These are phyloP conservation scores for Cryptoleucopteryx plumbea DNA, from an alignment of 2,113 vertebrate species.

Conservation along the genomic window DNA sequence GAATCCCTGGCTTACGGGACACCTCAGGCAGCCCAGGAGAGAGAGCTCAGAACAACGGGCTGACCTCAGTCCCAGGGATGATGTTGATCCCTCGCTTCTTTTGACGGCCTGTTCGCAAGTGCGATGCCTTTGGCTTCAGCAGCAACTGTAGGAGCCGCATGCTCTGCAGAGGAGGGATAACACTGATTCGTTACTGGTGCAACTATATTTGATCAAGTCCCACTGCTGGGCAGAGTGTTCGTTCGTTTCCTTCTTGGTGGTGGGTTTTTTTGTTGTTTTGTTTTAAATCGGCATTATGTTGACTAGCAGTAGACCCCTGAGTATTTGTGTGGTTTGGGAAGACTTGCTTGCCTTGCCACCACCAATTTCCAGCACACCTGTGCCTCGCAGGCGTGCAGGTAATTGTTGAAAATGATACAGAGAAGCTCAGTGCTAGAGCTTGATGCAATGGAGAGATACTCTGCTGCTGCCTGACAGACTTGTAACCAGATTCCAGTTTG, in stretches of 20 bases:
- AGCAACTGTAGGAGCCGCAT: background rate
- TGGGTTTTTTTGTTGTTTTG: background rate
- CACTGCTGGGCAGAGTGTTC: background rate
- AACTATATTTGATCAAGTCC: background rate
- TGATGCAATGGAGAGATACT: background rate
- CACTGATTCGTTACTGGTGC: background rate
- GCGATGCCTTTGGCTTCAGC: background rate
- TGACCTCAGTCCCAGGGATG: background rate
- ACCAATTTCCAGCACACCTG: background rate
- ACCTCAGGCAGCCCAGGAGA: background rate
- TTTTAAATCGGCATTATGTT: background rate
- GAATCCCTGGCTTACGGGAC: background rate
- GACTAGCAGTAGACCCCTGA: background rate
- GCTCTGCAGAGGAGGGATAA: background rate
- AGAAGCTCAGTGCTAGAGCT: background rate
- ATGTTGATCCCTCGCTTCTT: background rate
- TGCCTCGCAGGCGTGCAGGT: background rate
- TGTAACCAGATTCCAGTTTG: slow-evolving; percentile 50
- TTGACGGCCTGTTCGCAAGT: background rate
- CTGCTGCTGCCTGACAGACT: slow-evolving; percentile 41
- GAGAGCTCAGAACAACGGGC: background rate
- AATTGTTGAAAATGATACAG: background rate
- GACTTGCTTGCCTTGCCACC: background rate
- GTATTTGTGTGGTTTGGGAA: background rate
- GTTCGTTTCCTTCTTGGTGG: background rate